phyloP scores from a whole-genome alignment of 2,888 invertebrate genomes.

The Cyclophora albipunctata region DNA sequence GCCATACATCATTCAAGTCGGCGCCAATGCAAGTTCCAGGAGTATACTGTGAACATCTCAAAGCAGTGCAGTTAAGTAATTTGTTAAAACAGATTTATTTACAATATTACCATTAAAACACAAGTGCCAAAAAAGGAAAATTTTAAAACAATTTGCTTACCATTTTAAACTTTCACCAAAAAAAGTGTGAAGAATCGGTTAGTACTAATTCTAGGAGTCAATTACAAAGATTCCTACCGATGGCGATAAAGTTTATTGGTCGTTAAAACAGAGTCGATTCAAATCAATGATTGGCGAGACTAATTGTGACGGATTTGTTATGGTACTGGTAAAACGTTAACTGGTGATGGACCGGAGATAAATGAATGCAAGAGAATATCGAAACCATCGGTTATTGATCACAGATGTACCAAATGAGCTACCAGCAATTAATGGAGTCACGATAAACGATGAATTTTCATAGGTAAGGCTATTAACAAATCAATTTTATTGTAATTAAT shows the following conservation, averaged over 20 bases:
- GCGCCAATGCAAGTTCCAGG: conserved; percentile 58
- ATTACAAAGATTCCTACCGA: conserved; percentile 66
- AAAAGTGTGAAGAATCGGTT: too few relatives aligned
- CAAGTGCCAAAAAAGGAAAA: too few relatives aligned
- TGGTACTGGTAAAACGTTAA: conserved; percentile 41
- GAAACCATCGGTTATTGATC: not conserved
- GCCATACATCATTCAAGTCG: conserved; percentile 59
- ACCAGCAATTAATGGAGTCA: too few relatives aligned
- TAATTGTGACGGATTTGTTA: conserved; percentile 49
- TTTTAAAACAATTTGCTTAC: too few relatives aligned
- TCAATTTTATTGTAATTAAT: too few relatives aligned
- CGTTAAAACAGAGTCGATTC: conserved; percentile 55
- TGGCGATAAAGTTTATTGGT: conserved; percentile 67
- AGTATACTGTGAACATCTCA: conserved; percentile 36
- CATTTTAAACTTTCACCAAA: too few relatives aligned
- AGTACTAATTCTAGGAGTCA: conserved; percentile 20
- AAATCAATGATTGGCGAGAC: conserved; percentile 54
- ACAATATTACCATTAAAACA: too few relatives aligned
- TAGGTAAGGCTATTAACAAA: too few relatives aligned
- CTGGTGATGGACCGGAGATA: conserved; percentile 57
- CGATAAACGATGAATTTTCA: too few relatives aligned
- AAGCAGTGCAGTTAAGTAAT: too few relatives aligned
- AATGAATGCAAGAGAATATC: conserved; percentile 61
- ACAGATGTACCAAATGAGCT: too few relatives aligned
- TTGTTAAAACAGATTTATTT: too few relatives aligned